Percentiles rank a stretch among this genome's conserved stretches.
These are phyloP conservation scores for Drosophila erecta DNA, from an alignment of 1,140 invertebrate genomes.

Conservation along the genomic window DNA sequence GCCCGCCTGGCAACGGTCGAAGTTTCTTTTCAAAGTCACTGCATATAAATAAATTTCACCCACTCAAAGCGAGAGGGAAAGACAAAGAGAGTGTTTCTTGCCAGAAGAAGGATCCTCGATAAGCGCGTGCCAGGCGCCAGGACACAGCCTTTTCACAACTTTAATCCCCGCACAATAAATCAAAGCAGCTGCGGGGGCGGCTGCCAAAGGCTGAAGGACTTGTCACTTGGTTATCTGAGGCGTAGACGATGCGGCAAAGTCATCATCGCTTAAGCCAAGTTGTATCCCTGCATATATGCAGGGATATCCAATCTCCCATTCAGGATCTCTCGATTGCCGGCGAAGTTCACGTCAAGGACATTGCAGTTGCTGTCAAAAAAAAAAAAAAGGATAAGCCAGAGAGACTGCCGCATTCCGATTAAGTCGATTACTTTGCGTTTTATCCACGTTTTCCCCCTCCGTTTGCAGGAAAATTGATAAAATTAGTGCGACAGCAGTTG, in stretches of 20 bases:
- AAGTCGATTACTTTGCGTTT: constrained; percentile 59
- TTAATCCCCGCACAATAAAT: constrained; percentile 74
- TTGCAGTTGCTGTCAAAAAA: constrained; percentile 42
- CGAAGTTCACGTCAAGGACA: constrained; percentile 71
- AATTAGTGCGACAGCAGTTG: constrained; percentile 53
- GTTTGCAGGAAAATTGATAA: constrained; percentile 63
- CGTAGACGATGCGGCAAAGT: constrained; percentile 60
- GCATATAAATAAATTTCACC: constrained; percentile 78
- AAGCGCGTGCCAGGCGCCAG: constrained; percentile 54
- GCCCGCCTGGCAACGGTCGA: constrained; percentile 47
- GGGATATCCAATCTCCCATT: constrained; percentile 7
- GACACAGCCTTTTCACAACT: constrained; percentile 69
- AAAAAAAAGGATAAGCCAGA: constrained; percentile 20
- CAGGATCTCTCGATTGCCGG: constrained; percentile 19
- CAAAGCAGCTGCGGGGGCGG: constrained; percentile 52
- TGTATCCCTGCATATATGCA: constrained; percentile 31
- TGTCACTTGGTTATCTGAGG: constrained; percentile 61
- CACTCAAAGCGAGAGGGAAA: constrained; percentile 4
- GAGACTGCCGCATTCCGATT: constrained; percentile 52
- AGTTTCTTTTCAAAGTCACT: constrained; percentile 82
- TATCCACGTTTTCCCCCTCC: constrained; percentile 41
- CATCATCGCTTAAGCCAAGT: constrained; percentile 44
- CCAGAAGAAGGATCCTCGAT: constrained; percentile 37
- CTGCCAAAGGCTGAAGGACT: constrained; percentile 5
- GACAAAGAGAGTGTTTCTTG: not conserved